These are phyloP conservation scores for Aurelia sp. DNA, from an alignment of 30 jellyfish, hydroid and myxozoan species.

Conservation along the genomic window DNA sequence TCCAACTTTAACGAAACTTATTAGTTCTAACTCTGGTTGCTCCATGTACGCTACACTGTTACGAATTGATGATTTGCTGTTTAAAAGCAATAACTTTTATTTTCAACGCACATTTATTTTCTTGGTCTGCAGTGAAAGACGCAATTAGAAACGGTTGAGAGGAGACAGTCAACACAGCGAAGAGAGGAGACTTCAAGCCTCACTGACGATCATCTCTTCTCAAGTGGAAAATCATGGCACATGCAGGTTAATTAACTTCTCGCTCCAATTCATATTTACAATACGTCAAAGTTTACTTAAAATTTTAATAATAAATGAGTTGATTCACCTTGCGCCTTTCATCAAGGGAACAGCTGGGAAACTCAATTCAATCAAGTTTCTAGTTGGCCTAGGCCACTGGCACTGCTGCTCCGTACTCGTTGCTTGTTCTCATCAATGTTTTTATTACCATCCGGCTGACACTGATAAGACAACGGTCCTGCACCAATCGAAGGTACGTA, in stretches of 20 bases:
- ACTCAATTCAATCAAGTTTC: conserved; percentile 6
- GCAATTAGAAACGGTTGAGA: too few relatives aligned
- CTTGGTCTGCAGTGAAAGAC: too few relatives aligned
- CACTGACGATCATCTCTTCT: conserved; percentile 62
- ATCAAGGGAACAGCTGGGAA: conserved; percentile 47
- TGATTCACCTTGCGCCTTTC: conserved; percentile 48
- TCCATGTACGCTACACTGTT: too few relatives aligned
- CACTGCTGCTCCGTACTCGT: background rate
- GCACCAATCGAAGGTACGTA: too few relatives aligned
- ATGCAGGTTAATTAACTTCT: conserved; percentile 86
- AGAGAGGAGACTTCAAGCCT: conserved; percentile 78
- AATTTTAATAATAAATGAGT: conserved; percentile 62
- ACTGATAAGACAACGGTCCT: too few relatives aligned
- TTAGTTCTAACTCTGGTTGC: background rate
- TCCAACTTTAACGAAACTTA: background rate
- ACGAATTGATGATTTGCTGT: too few relatives aligned
- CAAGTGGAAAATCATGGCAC: conserved; percentile 76
- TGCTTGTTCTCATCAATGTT: background rate
- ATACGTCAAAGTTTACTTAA: conserved; percentile 48
- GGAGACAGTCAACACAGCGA: conserved; percentile 18
- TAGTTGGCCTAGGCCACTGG: background rate
- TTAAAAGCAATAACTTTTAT: too few relatives aligned
- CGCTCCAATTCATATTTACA: conserved; percentile 71
- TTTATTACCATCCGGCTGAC: background rate
- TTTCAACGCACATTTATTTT: too few relatives aligned